Evolutionary conservation across 2,113 vertebrate species (phyloP), one percentile per base, ranked within the genome.

Genomic region (Heloderma charlesbogerti): DNA sequence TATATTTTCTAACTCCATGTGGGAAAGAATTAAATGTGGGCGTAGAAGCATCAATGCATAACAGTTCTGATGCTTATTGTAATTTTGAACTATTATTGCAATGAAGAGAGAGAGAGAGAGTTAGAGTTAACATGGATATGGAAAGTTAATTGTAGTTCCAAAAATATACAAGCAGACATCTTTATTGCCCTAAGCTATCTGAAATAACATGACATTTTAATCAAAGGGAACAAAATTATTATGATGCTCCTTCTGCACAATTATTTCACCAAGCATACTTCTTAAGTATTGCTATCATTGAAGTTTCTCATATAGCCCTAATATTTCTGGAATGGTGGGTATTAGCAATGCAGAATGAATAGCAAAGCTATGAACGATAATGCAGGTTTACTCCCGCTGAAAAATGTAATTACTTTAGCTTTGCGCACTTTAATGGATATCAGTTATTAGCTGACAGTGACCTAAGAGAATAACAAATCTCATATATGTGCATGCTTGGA

Each of bases 301-400:
- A 6, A 80, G 27, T 72, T 2, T 86, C 48, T 22, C 18, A 8
- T 0, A 67, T 43, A 89, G 60, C 31, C 31, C 40, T n/a, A 74
- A 57, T 29, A 37, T 67, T 93, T 74, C 60, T 77, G 69, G 45
- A 91, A 92, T 91, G 27, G 18, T 3, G 94, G 91, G 81, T 92
- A 27, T 18, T 80, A 31, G 77, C 6, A 69, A 31, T 63, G 8
- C 12, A 91, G 82, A 92, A 91, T 5, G 0, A 81, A 89, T 0
- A 88, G 27, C 6, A 72, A 37, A 92, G 89, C 31, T 20, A n/a
- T 34, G 88, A 92, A 40, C 0, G 0, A 1, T 37, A 95, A 84
- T 22, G 37, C 1, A 45, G 84, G 15, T 60, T 74, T 88, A 86
- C 34, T 87, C 34, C 71, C 45, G 40, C 20, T 40, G 63, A 40